Evolutionary conservation across 1,140 invertebrate genomes (phyloP).

Genomic region (Heliconius congener): DNA sequence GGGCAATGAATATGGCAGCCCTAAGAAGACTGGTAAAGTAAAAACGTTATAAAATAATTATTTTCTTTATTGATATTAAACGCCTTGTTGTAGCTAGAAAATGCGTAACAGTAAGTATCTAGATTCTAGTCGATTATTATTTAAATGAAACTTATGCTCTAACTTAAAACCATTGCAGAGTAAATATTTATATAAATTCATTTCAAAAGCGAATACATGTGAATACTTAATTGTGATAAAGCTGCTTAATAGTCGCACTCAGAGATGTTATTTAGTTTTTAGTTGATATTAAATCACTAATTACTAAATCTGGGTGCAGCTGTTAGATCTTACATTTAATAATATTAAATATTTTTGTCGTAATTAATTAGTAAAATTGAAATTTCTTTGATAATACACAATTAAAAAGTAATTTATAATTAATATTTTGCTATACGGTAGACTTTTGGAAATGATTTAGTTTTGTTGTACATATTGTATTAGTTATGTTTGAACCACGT

Average conservation of each 20-base stretch:
- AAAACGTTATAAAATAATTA: background rate
- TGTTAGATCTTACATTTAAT: background rate
- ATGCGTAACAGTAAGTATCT: constrained; percentile 27
- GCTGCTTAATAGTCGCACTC: background rate
- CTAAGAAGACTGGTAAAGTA: constrained; percentile 9
- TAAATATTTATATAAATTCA: constrained; percentile 3
- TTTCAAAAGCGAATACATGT: background rate
- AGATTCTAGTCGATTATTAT: constrained; percentile 27
- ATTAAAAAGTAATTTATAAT: constrained; percentile 8
- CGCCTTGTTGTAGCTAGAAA: constrained; percentile 27
- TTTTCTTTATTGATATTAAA: constrained; percentile 15
- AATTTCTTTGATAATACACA: background rate
- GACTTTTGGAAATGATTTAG: background rate
- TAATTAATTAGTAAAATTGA: background rate
- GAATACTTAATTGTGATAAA: constrained; percentile 5
- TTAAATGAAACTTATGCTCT: constrained; percentile 8
- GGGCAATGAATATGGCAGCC: background rate
- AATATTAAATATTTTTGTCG: background rate
- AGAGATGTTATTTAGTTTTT: background rate
- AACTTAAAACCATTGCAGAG: background rate
- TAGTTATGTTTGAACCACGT: constrained; percentile 1
- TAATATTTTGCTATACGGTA: constrained; percentile 36
- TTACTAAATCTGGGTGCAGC: background rate
- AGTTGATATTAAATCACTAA: background rate
- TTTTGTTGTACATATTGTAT: constrained; percentile 27